Evolutionary conservation across 2,797 vertebrate species (phyloP).

Genomic region (Xenentodon cancila): DNA sequence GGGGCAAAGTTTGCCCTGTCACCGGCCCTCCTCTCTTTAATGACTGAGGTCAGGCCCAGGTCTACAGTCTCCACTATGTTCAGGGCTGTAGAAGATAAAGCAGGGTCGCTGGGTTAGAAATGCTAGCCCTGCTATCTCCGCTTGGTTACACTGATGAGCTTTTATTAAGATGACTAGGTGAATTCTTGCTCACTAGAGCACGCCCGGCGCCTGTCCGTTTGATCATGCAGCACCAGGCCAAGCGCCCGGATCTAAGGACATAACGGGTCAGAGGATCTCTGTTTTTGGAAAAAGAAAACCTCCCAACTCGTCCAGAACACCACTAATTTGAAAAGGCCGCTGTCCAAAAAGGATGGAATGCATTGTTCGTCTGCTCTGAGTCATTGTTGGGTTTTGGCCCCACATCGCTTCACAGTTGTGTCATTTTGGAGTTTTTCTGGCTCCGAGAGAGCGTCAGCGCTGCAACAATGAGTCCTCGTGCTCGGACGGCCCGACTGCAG

Average conservation of each 20-base stretch:
- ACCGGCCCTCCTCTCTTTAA: conserved; percentile 11
- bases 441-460: conserved; percentile 17
- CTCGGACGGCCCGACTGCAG: conserved; percentile 8
- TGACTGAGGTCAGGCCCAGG: conserved; percentile 53
- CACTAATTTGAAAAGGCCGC: conserved; percentile 65
- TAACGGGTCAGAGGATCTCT: conserved; percentile 55
- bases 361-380: conserved; percentile 63
- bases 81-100: conserved; percentile 51
- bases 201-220: conserved; percentile 46
- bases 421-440: conserved; percentile 50
- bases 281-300: conserved; percentile 53
- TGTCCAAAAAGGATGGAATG: conserved; percentile 60
- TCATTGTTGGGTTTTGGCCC: conserved; percentile 56
- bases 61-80: conserved; percentile 29
- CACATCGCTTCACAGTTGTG: conserved; percentile 29
- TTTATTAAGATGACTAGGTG: conserved; percentile 78
- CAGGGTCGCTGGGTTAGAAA: conserved; percentile 48
- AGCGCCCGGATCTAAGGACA: conserved; percentile 52
- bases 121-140: conserved; percentile 45
- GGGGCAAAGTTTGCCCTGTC: conserved; percentile 23
- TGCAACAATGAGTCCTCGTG: conserved; percentile 13
- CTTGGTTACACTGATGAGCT: conserved; percentile 63
- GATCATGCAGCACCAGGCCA: conserved; percentile 55
- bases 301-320: conserved; percentile 44
- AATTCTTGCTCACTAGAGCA: conserved; percentile 75